phyloP scores from a whole-genome alignment of 2,113 vertebrate genomes.

The Grallaria varia region DNA sequence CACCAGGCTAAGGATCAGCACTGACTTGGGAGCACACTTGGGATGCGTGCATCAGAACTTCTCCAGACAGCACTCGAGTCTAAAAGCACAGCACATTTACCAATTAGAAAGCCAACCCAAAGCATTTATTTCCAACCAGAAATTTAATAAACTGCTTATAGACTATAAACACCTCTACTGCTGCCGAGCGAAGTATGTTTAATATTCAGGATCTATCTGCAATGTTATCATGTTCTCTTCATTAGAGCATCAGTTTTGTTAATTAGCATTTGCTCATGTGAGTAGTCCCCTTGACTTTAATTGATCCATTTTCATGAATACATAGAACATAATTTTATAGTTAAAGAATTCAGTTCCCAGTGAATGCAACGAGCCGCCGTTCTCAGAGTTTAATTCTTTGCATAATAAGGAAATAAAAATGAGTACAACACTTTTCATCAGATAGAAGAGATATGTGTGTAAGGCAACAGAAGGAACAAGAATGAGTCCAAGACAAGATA shows the following conservation, averaged over 20 bases:
- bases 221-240: constrained; percentile 59
- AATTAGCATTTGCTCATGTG: constrained; percentile 64
- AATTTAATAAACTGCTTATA: constrained; percentile 46
- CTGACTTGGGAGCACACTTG: background rate
- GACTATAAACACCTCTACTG: constrained; percentile 38
- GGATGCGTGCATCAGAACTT: background rate
- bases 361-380: background rate
- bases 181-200: background rate
- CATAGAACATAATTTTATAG: constrained; percentile 49
- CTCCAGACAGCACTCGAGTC: constrained; percentile 27
- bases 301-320: constrained; percentile 62
- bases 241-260: constrained; percentile 56
- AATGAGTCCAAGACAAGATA: background rate
- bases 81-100: constrained; percentile 36
- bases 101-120: constrained; percentile 38
- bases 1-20: background rate
- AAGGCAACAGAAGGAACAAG: background rate
- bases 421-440: constrained; percentile 19
- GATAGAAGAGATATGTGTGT: background rate
- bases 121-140: constrained; percentile 48
- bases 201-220: constrained; percentile 59
- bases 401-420: constrained; percentile 46
- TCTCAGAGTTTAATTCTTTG: constrained; percentile 24
- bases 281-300: constrained; percentile 66
- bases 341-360: constrained; percentile 20